Conservation (phyloP, 2,113 vertebrate species). For the Paraplagusia blochii region DNA sequence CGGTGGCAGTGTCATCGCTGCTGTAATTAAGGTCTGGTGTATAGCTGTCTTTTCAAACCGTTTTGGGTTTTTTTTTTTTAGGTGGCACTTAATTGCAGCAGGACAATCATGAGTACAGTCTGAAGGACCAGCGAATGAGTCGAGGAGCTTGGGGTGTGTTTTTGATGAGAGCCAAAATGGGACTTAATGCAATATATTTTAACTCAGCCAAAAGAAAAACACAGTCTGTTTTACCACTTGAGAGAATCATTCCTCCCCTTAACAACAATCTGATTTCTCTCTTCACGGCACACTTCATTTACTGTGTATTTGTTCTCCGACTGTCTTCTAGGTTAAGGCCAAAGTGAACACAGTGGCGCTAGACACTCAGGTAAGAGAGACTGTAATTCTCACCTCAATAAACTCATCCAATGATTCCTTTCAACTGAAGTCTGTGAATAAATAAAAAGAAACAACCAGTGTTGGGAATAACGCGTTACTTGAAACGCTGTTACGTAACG, state of each 20-base stretch:
- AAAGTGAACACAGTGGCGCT: constrained; percentile 47
- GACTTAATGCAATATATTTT: constrained; percentile 1
- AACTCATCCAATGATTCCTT: too few relatives aligned
- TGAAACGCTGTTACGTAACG: too few relatives aligned
- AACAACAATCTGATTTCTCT: constrained; percentile 31
- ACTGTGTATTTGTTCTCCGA: constrained; percentile 21
- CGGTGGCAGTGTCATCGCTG: constrained; percentile 22
- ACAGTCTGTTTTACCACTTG: background rate
- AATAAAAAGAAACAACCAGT: too few relatives aligned
- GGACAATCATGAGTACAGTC: constrained; percentile 28
- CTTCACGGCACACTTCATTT: constrained; percentile 16
- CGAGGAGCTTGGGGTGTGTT: constrained; percentile 17
- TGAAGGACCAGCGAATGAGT: constrained; percentile 27
- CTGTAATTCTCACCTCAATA: too few relatives aligned
- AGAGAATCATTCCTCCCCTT: constrained; percentile 2
- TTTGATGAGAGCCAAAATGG: constrained; percentile 21
- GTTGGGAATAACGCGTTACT: too few relatives aligned
- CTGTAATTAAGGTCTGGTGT: constrained; percentile 62
- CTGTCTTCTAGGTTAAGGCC: constrained; percentile 61
- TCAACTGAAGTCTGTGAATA: too few relatives aligned
- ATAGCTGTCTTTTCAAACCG: constrained; percentile 30
- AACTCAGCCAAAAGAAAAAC: background rate
- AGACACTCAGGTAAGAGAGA: constrained; percentile 53
- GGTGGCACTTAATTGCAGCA: constrained; percentile 32
- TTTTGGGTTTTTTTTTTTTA: constrained; percentile 38